phyloP scores from a whole-genome alignment of 2,797 vertebrate genomes.

The Fistularia tabacaria region DNA sequence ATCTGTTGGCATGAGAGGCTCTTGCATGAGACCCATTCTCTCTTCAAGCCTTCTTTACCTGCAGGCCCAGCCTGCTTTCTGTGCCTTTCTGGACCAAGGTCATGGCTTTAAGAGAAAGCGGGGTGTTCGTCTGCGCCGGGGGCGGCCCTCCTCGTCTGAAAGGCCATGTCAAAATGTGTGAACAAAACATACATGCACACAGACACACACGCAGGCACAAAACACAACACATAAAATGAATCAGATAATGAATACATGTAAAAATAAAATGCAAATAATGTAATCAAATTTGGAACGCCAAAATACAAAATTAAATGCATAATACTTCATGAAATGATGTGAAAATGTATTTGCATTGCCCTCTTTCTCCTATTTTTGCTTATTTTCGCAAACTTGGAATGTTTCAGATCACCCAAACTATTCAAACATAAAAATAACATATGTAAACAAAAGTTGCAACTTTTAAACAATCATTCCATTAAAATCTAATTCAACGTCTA shows the following conservation, averaged over 20 bases:
- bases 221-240: conserved; percentile 37
- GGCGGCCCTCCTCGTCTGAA: conserved; percentile 76
- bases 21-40: conserved; percentile 3
- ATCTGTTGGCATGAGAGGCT: background rate
- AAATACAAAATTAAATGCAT: too few species aligned
- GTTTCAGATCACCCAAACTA: too few species aligned
- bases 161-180: conserved; percentile 35
- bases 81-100: conserved; percentile 63
- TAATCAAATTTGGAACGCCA: too few species aligned
- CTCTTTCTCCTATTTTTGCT: too few species aligned
- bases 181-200: conserved; percentile 26
- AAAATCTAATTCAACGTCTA: too few species aligned
- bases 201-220: conserved; percentile 17
- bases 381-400: too few species aligned
- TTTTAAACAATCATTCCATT: too few species aligned
- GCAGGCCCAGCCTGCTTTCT: conserved; percentile 71
- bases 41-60: conserved; percentile 55
- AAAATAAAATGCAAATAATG: conserved; percentile 38
- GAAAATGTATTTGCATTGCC: conserved; percentile 9
- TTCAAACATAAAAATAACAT: too few species aligned
- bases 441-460: too few species aligned
- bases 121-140: conserved; percentile 76
- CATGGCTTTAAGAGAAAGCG: conserved; percentile 82
- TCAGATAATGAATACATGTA: conserved; percentile 25
- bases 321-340: conserved; percentile 9